Evolutionary conservation across 2,888 invertebrate species (phyloP).

Genomic region (Habrosyne pyritoides): DNA sequence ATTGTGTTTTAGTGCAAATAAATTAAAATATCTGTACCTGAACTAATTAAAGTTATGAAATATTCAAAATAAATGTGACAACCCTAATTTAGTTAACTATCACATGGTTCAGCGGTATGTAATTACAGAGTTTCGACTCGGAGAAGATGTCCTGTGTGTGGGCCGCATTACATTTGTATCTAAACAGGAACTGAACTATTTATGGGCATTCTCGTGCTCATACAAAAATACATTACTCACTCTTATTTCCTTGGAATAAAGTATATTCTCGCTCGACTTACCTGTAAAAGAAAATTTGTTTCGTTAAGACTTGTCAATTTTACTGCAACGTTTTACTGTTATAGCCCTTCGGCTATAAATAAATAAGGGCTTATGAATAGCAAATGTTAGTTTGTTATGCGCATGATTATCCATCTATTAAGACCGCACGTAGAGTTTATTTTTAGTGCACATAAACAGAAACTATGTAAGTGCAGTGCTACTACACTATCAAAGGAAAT

Average conservation of each 20-base stretch:
- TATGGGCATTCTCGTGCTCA: constrained; percentile 24
- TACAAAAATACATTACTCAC: neutral
- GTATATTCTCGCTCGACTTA: neutral
- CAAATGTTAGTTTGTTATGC: neutral
- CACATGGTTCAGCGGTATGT: neutral
- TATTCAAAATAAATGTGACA: no score
- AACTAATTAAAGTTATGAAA: no score
- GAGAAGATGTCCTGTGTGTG: neutral
- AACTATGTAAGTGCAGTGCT: no score
- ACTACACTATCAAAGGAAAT: no score
- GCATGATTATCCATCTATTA: neutral
- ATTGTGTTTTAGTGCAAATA: no score
- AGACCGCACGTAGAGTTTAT: neutral
- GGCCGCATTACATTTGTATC: neutral
- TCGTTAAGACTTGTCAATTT: neutral
- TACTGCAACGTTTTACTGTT: neutral
- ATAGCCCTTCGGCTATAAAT: neutral
- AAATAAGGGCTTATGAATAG: neutral
- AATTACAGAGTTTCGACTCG: neutral
- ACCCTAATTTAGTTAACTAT: neutral
- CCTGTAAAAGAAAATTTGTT: neutral
- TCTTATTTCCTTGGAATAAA: constrained; percentile 6
- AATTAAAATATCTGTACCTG: no score
- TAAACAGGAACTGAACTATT: constrained; percentile 44
- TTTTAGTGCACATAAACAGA: neutral